Percentiles rank a stretch among this genome's conserved stretches.
These are phyloP conservation scores for Platorchestia sp. DNA, from an alignment of 1,140 invertebrate genomes.

Conservation along the genomic window DNA sequence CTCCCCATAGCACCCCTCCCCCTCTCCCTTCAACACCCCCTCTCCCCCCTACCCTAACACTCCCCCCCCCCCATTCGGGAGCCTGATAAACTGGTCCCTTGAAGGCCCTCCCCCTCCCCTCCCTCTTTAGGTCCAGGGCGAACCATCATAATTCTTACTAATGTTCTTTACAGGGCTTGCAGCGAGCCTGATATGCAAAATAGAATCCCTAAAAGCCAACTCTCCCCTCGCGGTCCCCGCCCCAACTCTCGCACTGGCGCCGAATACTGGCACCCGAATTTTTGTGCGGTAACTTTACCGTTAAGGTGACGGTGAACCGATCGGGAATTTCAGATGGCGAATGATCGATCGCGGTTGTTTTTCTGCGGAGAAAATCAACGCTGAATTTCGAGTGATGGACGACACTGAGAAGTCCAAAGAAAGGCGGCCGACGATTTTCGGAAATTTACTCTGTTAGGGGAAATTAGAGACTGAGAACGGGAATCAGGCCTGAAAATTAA, in stretches of 20 bases:
- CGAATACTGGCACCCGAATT: neutral
- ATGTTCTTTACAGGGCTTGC: conserved; percentile 34
- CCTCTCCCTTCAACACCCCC: too few relatives aligned
- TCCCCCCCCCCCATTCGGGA: neutral
- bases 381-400: conserved; percentile 39
- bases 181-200: conserved; percentile 38
- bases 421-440: conserved; percentile 25
- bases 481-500: conserved; percentile 36
- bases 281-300: neutral
- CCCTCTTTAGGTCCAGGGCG: neutral
- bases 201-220: conserved; percentile 38
- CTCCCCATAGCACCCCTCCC: neutral
- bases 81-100: neutral
- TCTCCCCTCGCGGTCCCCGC: neutral
- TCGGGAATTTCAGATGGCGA: neutral
- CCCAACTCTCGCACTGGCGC: neutral
- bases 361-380: conserved; percentile 23
- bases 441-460: conserved; percentile 42
- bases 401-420: conserved; percentile 38
- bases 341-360: neutral
- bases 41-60: neutral
- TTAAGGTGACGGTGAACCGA: neutral
- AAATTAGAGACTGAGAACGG: conserved; percentile 45
- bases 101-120: neutral
- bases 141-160: conserved; percentile 28